Evolutionary conservation across 2,113 vertebrate species (phyloP).

Genomic region (Channa argus): DNA sequence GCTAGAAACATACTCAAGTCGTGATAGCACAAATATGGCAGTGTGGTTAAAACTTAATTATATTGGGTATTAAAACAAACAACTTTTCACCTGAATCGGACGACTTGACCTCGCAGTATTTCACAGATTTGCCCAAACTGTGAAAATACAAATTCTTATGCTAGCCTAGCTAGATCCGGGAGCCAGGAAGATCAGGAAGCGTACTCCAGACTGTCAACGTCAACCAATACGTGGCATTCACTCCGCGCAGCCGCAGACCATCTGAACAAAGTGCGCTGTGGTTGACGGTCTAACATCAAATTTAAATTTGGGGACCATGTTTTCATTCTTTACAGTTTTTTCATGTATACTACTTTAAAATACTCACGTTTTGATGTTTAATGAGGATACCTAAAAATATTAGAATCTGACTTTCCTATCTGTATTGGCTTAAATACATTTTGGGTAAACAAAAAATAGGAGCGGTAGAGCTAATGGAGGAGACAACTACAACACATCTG

Average conservation of each 20-base stretch:
- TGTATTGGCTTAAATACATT: constrained; percentile 2
- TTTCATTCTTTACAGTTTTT: constrained; percentile 1
- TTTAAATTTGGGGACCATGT: neutral
- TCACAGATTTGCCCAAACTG: constrained; percentile 64
- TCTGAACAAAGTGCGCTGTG: constrained; percentile 24
- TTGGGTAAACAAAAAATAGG: neutral
- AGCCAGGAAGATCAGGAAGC: constrained; percentile 78
- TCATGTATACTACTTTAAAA: neutral
- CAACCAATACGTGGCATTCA: constrained; percentile 82
- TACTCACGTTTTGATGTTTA: neutral
- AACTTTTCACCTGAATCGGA: constrained; percentile 67
- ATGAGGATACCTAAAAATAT: constrained; percentile 11
- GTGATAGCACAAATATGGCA: neutral
- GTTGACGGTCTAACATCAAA: neutral
- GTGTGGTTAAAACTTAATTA: neutral
- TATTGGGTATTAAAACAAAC: neutral
- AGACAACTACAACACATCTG: constrained; percentile 14
- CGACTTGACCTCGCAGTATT: constrained; percentile 66
- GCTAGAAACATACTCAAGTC: constrained; percentile 7
- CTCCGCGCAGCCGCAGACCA: constrained; percentile 68
- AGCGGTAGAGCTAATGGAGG: constrained; percentile 25
- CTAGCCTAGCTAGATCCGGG: constrained; percentile 60
- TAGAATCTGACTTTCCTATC: neutral
- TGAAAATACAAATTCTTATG: constrained; percentile 49
- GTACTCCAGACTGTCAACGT: constrained; percentile 67